Percentiles rank a stretch among this genome's conserved stretches.
phyloP scores from a whole-genome alignment of 2,797 vertebrate genomes.

The Danio kyathit region DNA sequence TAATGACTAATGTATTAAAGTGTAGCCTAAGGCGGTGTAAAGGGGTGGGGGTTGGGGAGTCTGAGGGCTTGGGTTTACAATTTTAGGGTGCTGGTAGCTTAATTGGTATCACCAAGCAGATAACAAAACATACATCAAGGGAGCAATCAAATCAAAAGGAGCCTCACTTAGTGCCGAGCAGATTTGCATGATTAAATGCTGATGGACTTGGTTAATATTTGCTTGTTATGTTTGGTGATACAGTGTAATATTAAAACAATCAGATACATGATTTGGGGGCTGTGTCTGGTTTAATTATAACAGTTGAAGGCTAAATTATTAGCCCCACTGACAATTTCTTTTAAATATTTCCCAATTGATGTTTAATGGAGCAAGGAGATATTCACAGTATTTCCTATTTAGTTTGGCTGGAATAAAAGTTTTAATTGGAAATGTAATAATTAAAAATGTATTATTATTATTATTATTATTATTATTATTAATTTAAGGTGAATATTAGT shows the following conservation, averaged over 20 bases:
- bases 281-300: too few species aligned
- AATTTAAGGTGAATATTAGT: too few species aligned
- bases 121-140: conserved; percentile 14
- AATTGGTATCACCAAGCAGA: conserved; percentile 8
- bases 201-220: background rate
- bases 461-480: too few species aligned
- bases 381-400: too few species aligned
- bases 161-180: background rate
- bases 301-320: too few species aligned
- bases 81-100: conserved; percentile 6
- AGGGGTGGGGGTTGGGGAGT: conserved; percentile 20
- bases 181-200: background rate
- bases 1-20: conserved; percentile 70
- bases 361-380: too few species aligned
- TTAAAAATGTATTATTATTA: too few species aligned
- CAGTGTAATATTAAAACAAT: background rate
- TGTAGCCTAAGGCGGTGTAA: conserved; percentile 31
- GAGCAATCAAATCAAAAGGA: background rate
- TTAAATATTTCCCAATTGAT: too few species aligned
- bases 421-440: too few species aligned
- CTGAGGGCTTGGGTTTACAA: conserved; percentile 42
- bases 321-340: too few species aligned
- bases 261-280: too few species aligned
- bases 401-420: too few species aligned
- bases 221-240: background rate